These are phyloP conservation scores for Drosophila borealis DNA, from an alignment of 2,888 invertebrate species.

Conservation along the genomic window DNA sequence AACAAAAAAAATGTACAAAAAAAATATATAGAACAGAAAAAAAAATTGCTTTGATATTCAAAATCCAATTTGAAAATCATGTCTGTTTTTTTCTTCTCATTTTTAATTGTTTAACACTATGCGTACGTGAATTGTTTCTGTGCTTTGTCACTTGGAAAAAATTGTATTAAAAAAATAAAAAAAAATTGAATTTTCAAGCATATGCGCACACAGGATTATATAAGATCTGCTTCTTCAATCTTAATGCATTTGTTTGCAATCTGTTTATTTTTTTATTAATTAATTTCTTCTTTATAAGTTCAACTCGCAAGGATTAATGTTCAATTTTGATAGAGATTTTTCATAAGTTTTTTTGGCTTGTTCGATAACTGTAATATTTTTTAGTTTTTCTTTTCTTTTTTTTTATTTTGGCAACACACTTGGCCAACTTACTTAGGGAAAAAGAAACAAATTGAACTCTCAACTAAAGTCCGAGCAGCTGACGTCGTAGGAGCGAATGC, in stretches of 20 bases:
- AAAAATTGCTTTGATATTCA: constrained; percentile 26
- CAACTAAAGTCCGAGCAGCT: constrained; percentile 85
- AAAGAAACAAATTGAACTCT: constrained; percentile 85
- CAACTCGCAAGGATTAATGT: constrained; percentile 52
- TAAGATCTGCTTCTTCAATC: constrained; percentile 34
- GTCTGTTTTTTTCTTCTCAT: constrained; percentile 12
- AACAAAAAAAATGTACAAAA: constrained; percentile 41
- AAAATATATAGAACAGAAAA: constrained; percentile 42
- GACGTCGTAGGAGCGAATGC: constrained; percentile 86
- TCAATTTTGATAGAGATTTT: constrained; percentile 21
- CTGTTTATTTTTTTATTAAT: constrained; percentile 1
- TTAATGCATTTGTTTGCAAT: constrained; percentile 14
- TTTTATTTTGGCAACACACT: constrained; percentile 36
- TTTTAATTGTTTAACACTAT: constrained; percentile 29
- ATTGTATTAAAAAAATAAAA: constrained; percentile 65
- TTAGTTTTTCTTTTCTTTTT: constrained; percentile 15
- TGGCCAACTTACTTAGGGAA: constrained; percentile 85
- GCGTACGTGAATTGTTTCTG: constrained; percentile 22
- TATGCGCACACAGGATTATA: constrained; percentile 55
- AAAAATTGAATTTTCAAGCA: constrained; percentile 23
- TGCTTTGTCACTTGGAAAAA: constrained; percentile 66
- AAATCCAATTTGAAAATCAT: constrained; percentile 33
- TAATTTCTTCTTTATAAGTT: constrained; percentile 27
- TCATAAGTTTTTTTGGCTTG: constrained; percentile 14
- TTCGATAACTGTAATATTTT: constrained; percentile 27